These are phyloP conservation scores for Cantharis rufa DNA, from an alignment of 2,888 invertebrate genomes.

Conservation along the genomic window DNA sequence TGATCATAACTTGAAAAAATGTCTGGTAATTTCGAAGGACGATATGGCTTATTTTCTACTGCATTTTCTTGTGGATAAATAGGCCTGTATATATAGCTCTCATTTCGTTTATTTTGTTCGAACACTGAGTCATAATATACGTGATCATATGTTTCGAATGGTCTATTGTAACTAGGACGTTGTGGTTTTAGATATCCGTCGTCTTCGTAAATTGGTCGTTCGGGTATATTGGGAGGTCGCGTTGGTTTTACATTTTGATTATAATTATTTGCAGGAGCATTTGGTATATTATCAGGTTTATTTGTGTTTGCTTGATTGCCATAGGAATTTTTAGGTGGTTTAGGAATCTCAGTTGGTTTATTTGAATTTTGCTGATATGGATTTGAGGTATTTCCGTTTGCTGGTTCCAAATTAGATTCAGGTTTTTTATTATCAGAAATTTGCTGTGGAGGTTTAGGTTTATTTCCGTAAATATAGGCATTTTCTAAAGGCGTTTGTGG, in stretches of 20 bases:
- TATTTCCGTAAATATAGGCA: not conserved
- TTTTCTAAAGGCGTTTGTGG: not conserved
- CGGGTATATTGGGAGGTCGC: not conserved
- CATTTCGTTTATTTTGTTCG: not conserved
- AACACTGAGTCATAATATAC: not conserved
- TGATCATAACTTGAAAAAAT: not conserved
- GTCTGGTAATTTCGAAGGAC: not conserved
- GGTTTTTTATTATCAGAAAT: not conserved
- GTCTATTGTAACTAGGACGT: not conserved
- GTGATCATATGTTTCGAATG: not conserved
- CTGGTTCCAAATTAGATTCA: not conserved
- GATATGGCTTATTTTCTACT: not conserved
- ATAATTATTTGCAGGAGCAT: not conserved
- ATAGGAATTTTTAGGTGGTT: not conserved
- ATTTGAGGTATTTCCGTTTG: not conserved
- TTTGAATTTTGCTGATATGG: not conserved
- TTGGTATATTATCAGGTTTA: not conserved
- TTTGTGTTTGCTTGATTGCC: not conserved
- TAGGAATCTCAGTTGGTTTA: not conserved
- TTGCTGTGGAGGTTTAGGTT: not conserved
- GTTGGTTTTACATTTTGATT: not conserved
- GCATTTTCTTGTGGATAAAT: not conserved
- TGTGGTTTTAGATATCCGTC: not conserved
- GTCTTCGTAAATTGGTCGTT: not conserved
- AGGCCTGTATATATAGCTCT: not conserved